A percentile compares a stretch with the other conserved stretches of the same genome.
Conservation (phyloP, 2,113 vertebrate species). For the Picathartes gymnocephalus region DNA sequence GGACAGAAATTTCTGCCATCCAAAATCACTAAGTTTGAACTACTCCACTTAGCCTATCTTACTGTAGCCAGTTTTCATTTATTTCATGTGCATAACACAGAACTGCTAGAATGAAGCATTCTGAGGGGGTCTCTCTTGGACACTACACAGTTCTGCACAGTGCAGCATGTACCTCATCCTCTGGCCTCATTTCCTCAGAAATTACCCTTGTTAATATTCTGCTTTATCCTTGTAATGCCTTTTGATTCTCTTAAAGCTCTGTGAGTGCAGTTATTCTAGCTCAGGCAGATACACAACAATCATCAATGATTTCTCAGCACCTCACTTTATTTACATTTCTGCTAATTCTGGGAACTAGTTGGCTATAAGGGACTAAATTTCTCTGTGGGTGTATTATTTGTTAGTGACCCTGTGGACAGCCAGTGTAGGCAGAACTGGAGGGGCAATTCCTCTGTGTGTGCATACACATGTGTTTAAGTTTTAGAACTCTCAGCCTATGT, state of each 20-base stretch:
- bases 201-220: background rate
- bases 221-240: background rate
- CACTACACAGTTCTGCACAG: background rate
- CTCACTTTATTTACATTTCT: background rate
- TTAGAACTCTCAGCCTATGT: background rate
- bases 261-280: background rate
- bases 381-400: background rate
- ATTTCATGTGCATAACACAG: background rate
- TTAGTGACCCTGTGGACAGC: background rate
- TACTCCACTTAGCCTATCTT: background rate
- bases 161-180: background rate
- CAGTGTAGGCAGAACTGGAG: background rate
- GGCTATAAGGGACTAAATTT: background rate
- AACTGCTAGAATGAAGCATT: background rate
- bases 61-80: background rate
- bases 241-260: constrained; percentile 8
- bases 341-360: background rate
- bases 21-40: background rate
- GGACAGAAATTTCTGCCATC: background rate
- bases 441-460: background rate
- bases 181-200: constrained; percentile 3
- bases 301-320: constrained; percentile 27
- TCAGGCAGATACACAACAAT: background rate
- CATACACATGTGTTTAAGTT: background rate
- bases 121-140: background rate